These are phyloP conservation scores for Mus minutoides DNA, from an alignment of 2,797 vertebrate genomes.

Conservation along the genomic window DNA sequence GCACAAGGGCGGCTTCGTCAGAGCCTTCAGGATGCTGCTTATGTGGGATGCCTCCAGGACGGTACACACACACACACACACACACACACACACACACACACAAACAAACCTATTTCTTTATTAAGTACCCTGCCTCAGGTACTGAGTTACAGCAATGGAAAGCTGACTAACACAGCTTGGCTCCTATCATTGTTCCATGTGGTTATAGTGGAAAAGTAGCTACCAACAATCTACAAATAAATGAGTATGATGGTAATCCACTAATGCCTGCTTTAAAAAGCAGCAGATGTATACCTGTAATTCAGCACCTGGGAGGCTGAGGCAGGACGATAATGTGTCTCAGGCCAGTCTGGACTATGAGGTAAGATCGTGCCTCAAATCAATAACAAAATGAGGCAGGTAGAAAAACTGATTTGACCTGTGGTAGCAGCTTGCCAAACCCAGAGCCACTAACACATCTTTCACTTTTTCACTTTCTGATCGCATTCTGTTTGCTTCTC, in stretches of 20 bases:
- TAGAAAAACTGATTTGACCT: not conserved
- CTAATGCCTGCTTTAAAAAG: not conserved
- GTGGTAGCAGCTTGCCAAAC: not conserved
- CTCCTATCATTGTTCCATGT: not conserved
- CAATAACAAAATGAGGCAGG: not conserved
- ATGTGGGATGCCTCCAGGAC: not conserved
- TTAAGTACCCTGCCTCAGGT: not conserved
- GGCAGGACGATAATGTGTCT: not conserved
- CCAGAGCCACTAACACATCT: not conserved
- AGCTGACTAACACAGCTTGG: not conserved
- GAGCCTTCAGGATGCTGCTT: not conserved
- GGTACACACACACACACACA: not conserved
- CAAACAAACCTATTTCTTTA: not conserved
- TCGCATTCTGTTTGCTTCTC: not conserved
- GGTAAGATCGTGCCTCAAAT: not conserved
- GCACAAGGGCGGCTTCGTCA: not conserved
- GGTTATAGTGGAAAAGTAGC: not conserved
- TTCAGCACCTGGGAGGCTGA: not conserved
- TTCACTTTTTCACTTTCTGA: slow-evolving; percentile 10
- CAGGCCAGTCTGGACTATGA: not conserved
- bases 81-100: not conserved
- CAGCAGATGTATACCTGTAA: not conserved
- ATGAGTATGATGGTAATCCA: not conserved
- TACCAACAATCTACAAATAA: not conserved
- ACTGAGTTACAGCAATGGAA: not conserved